Conservation (phyloP, 2,888 invertebrate genomes). For the Polyommatus icarus region DNA sequence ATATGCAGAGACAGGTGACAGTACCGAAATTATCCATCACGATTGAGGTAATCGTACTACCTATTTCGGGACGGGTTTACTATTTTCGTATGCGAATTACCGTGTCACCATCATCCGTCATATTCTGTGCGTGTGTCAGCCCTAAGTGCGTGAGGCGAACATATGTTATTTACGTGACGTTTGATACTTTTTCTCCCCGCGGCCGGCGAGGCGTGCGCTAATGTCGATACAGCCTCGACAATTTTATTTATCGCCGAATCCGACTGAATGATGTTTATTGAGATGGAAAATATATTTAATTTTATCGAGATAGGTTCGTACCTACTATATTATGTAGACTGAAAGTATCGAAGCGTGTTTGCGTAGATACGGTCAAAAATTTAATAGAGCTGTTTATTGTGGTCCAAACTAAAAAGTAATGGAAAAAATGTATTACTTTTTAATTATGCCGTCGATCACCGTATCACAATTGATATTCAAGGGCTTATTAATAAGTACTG, state of each 20-base stretch:
- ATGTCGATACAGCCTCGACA: conserved; percentile 28
- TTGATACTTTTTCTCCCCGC: conserved; percentile 19
- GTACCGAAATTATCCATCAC: not conserved
- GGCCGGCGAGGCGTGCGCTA: conserved; percentile 10
- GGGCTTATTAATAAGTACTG: not conserved
- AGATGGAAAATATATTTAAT: conserved; percentile 22
- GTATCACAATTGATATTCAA: not conserved
- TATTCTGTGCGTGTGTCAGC: conserved; percentile 21
- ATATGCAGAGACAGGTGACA: not conserved
- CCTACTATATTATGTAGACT: not conserved
- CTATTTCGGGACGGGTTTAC: not conserved
- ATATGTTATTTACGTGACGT: conserved; percentile 32
- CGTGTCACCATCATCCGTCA: conserved; percentile 1
- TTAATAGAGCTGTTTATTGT: not conserved
- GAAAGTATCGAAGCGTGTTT: not conserved
- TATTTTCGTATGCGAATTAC: not conserved
- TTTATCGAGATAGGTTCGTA: not conserved
- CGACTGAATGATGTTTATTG: conserved; percentile 22
- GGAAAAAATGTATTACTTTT: not conserved
- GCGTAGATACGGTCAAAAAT: not conserved
- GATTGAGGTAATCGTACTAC: not conserved
- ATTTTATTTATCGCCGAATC: conserved; percentile 20
- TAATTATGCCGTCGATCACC: not conserved
- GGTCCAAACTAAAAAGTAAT: not conserved
- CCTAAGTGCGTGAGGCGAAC: conserved; percentile 28